Conservation (phyloP, 2,113 vertebrate species). For the Alaudala cheleensis region DNA sequence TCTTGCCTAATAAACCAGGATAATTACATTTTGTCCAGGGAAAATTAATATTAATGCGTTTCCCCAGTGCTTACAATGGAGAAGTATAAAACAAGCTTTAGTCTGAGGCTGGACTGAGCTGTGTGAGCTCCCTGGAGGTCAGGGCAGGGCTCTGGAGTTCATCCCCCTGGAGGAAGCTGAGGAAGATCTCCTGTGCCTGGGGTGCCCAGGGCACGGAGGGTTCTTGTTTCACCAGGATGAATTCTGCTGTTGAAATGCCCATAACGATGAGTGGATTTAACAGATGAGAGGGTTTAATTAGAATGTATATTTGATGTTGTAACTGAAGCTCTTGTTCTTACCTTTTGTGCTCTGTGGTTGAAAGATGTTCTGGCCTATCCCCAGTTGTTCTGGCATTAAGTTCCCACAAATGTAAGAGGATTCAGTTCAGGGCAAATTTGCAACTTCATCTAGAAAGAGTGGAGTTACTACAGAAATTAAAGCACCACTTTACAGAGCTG, state of each 20-base stretch:
- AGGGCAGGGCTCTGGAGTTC: background rate
- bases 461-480: background rate
- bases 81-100: background rate
- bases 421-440: background rate
- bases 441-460: background rate
- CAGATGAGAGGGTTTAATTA: background rate
- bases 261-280: background rate
- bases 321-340: background rate
- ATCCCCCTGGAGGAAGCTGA: background rate
- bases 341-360: background rate
- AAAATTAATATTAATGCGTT: background rate
- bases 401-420: background rate
- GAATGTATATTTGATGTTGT: background rate
- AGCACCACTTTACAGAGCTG: background rate
- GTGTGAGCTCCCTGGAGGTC: background rate
- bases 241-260: background rate
- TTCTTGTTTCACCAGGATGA: background rate
- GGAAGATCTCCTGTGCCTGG: background rate
- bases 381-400: background rate
- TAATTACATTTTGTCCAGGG: background rate
- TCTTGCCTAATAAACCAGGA: background rate
- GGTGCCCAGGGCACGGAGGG: background rate
- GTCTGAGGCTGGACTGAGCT: background rate
- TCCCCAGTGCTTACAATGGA: background rate
- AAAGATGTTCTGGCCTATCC: rapidly evolving